Percentiles rank a stretch among this genome's conserved stretches.
These are phyloP conservation scores for Operophtera brumata DNA, from an alignment of 2,888 invertebrate genomes.

Conservation along the genomic window DNA sequence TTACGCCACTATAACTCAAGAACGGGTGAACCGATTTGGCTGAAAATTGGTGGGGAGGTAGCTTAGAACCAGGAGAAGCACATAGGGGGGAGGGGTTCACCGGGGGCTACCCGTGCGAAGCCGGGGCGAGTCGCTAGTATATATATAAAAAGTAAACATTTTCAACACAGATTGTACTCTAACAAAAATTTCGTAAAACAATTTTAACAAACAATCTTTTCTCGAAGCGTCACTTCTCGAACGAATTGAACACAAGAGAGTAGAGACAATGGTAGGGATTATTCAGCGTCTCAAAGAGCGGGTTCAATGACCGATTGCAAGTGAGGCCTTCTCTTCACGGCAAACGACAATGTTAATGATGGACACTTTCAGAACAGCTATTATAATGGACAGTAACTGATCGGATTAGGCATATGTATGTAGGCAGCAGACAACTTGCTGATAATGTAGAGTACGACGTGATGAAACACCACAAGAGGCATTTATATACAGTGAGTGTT, in stretches of 20 bases:
- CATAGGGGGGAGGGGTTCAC: too few species aligned
- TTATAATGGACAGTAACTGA: conserved; percentile 1
- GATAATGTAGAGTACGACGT: neutral
- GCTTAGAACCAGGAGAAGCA: too few species aligned
- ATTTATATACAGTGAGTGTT: too few species aligned
- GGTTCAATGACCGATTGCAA: conserved; percentile 55
- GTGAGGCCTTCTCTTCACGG: conserved; percentile 39
- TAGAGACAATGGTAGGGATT: conserved; percentile 34
- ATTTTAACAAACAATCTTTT: neutral
- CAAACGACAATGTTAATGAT: conserved; percentile 38
- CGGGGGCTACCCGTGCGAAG: too few species aligned
- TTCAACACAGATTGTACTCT: neutral
- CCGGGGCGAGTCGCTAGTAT: too few species aligned
- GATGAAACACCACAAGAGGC: neutral
- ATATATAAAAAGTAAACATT: neutral
- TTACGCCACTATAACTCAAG: too few species aligned
- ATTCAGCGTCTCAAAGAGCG: conserved; percentile 23
- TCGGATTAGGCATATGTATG: conserved; percentile 3
- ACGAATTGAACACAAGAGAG: conserved; percentile 13
- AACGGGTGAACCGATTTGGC: too few species aligned
- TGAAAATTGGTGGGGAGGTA: too few species aligned
- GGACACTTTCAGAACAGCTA: conserved; percentile 44
- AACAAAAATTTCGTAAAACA: neutral
- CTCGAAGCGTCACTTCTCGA: conserved; percentile 17
- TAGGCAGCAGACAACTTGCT: conserved; percentile 2